phyloP scores from a whole-genome alignment of 2,797 vertebrate species.

The Myotis findleyi region DNA sequence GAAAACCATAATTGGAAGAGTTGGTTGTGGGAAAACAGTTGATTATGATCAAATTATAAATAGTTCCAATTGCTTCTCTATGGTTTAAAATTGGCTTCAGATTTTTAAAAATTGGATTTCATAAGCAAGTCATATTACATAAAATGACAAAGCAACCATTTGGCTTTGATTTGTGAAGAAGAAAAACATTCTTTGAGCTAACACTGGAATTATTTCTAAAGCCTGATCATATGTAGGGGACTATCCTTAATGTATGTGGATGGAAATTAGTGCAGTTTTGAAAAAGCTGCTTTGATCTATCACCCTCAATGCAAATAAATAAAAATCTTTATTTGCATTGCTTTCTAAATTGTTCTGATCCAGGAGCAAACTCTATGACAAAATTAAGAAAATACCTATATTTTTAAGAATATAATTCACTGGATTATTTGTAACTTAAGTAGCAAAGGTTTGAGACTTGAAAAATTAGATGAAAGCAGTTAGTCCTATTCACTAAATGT shows the following conservation, averaged over 20 bases:
- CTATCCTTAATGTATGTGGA: not conserved
- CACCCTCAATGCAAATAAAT: not conserved
- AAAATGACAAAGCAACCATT: slow-evolving; percentile 44
- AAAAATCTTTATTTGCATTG: not conserved
- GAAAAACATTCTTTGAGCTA: not conserved
- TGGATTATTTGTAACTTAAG: slow-evolving; percentile 41
- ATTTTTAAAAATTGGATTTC: slow-evolving; percentile 47
- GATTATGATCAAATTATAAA: not conserved
- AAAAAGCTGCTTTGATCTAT: not conserved
- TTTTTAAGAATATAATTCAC: slow-evolving; percentile 13
- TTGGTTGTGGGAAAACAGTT: not conserved
- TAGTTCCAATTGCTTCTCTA: not conserved
- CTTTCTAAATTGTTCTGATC: slow-evolving; percentile 31
- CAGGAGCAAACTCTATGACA: not conserved
- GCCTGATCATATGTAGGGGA: not conserved
- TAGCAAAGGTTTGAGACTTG: slow-evolving; percentile 37
- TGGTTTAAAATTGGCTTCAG: slow-evolving; percentile 35
- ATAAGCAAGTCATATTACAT: not conserved
- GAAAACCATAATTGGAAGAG: slow-evolving; percentile 14
- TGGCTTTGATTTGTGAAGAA: slow-evolving; percentile 18
- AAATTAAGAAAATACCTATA: slow-evolving; percentile 36
- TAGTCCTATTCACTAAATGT: slow-evolving; percentile 42
- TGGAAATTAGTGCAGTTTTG: not conserved
- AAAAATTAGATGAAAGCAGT: slow-evolving; percentile 50
- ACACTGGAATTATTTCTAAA: not conserved